Evolutionary conservation across 2,888 invertebrate genomes (phyloP), one percentile per base, ranked within the genome.

Genomic region (Dorcus parallelipipedus): DNA sequence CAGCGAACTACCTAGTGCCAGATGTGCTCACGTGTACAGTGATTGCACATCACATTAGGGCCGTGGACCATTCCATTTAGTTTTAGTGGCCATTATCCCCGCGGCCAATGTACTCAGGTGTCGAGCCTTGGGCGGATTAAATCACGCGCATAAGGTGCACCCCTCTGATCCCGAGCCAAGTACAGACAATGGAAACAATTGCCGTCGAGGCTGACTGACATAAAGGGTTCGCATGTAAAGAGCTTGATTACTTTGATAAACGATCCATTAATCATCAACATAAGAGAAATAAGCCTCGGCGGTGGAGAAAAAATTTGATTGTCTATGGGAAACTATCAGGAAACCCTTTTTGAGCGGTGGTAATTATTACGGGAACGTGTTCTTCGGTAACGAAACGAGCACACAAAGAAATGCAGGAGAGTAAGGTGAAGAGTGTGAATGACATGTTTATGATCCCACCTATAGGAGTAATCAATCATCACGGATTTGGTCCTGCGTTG

Each of bases 91-190:
- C 68, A 75, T 78, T 75, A 76, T 73, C 72, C 75, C 75, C 67
- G 67, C 71, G 74, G 75, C 70, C 76, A 76, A 76, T 78, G 78
- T 77, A 76, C 78, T 78, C 79, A 79, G 79, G 79, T 79, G 79
- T 78, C 70, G 75, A 67, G 65, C 73, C 73, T 71, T 69, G 76
- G 74, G 68, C 67, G 77, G 78, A 78, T 79, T 78, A 77, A 78
- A 78, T 78, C 79, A 76, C 77, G 76, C 71, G 69, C 68, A 67
- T 66, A 72, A 74, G 75, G 75, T 74, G 72, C 64, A 61, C 64
- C 53, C 48, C 53, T 54, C 45, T 50, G 40, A 50, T 51, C 51
- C 23, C 50, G 26, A 49, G 53, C 49, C 48, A 50, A 43, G 38
- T 9, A 42, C 54, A 63, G 68, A 74, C 73, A 75, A 74, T 72